Evolutionary conservation across 2,113 vertebrate genomes (phyloP), one percentile per base, ranked within the genome.

Genomic region (Rhagologus leucostigma): DNA sequence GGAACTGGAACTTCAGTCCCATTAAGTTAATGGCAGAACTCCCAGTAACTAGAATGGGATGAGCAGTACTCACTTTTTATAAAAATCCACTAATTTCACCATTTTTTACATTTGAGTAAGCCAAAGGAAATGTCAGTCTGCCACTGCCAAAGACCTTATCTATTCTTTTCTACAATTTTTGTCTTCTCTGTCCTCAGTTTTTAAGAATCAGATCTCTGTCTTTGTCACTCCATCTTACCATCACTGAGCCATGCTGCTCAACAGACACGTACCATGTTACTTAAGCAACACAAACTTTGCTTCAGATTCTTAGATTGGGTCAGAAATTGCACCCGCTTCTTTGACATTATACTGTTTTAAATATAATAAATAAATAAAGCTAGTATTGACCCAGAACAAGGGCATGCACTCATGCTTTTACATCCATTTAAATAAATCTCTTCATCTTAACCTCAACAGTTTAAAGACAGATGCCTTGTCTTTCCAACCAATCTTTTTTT

Each of bases 21-120:
- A 84, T 86, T 86, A 93, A 83, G 21, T 56, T 80, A 90, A 93
- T 90, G 65, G 44, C 49, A 93, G 79, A 88, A 68, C n/a, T 94
- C 88, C 76, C 85, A 89, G 35, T 69, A 84, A 84, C 49, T 81
- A 60, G 35, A 89, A 94, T 0, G 41, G 71, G 49, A 62, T 74
- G 23, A 87, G 23, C 32, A 81, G 52, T 64, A 24, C 50, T 80
- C 60, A 47, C 32, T 87, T 93, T 74, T 74, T 53, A 63, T 49
- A 74, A 68, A 84, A 96, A 74, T 64, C 23, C 39, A 53, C 20
- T 57, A 27, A 75, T 86, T 88, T 87, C 18, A 62, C 26, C 3
- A 18, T 57, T 87, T 88, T 74, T 90, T 56, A 52, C 7, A 22
- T 80, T 56, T 67, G 5, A 84, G 15, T 60, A 78, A 90, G 29